A percentile compares a stretch with the other conserved stretches of the same genome.
These are phyloP conservation scores for Tetramorium simillimum DNA, from an alignment of 1,140 invertebrate species.

Conservation along the genomic window DNA sequence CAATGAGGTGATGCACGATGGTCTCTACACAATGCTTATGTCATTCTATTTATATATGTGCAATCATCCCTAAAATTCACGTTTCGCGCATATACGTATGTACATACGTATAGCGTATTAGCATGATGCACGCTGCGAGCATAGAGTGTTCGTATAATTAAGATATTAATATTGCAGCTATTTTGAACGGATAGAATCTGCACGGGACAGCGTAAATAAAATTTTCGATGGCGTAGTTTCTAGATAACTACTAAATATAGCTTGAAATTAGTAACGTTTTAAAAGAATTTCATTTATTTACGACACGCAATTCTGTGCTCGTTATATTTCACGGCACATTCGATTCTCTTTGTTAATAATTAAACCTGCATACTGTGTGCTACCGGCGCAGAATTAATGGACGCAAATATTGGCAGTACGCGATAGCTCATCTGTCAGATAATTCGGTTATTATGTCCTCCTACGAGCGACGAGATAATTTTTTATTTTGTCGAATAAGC, in stretches of 20 bases:
- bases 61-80: slow-evolving; percentile 33
- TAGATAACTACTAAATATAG: background rate
- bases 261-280: slow-evolving; percentile 4
- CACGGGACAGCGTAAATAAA: slow-evolving; percentile 2
- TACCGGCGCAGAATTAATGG: slow-evolving; percentile 34
- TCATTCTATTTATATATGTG: slow-evolving; percentile 26
- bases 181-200: slow-evolving; percentile 11
- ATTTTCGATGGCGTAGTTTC: background rate
- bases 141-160: slow-evolving; percentile 9
- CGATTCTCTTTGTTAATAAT: slow-evolving; percentile 43
- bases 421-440: slow-evolving; percentile 41
- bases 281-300: slow-evolving; percentile 24
- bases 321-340: background rate
- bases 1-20: background rate
- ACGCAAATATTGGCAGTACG: slow-evolving; percentile 45
- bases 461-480: slow-evolving; percentile 8
- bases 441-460: slow-evolving; percentile 29
- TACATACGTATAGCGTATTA: slow-evolving; percentile 30
- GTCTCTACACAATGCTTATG: background rate
- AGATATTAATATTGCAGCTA: slow-evolving; percentile 26
- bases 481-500: slow-evolving; percentile 8
- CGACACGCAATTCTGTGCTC: background rate
- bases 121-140: background rate
- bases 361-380: background rate
- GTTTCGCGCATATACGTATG: background rate